These are phyloP conservation scores for Labeo rohita DNA, from an alignment of 2,113 vertebrate genomes.

Conservation along the genomic window DNA sequence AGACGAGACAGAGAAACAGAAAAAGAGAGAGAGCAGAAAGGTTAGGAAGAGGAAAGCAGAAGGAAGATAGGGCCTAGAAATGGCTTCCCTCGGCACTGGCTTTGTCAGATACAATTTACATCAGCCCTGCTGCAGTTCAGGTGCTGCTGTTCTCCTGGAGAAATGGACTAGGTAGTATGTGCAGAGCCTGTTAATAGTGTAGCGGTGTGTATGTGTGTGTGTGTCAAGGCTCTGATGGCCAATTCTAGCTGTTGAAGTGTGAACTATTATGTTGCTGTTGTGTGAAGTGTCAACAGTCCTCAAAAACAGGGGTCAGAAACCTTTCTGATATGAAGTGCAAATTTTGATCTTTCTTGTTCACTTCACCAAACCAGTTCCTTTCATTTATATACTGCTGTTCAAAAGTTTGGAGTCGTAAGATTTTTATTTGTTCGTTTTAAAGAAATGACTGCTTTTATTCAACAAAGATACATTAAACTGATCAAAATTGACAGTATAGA, in stretches of 20 bases:
- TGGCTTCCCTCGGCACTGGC: conserved; percentile 32
- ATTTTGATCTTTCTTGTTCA: background rate
- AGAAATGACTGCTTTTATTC: background rate
- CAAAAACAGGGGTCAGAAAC: background rate
- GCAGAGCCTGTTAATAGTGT: background rate
- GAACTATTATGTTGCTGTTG: conserved; percentile 24
- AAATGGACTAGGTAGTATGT: conserved; percentile 6
- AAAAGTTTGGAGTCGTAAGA: background rate
- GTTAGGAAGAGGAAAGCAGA: background rate
- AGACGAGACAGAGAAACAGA: background rate
- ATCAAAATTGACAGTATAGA: background rate
- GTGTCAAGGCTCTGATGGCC: background rate
- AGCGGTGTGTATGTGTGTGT: background rate
- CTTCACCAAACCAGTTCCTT: background rate
- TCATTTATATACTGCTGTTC: background rate
- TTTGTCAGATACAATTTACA: conserved; percentile 44
- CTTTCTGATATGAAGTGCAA: background rate
- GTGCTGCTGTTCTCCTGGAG: conserved; percentile 6
- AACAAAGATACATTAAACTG: background rate
- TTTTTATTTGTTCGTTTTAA: background rate
- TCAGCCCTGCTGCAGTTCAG: conserved; percentile 4
- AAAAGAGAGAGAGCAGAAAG: background rate
- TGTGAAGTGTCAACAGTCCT: conserved; percentile 12
- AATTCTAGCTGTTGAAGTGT: background rate
- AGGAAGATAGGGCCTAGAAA: conserved; percentile 20